A percentile compares a stretch with the other conserved stretches of the same genome.
Conservation (phyloP, 2,888 invertebrate genomes). For the Macrosiphum euphorbiae region DNA sequence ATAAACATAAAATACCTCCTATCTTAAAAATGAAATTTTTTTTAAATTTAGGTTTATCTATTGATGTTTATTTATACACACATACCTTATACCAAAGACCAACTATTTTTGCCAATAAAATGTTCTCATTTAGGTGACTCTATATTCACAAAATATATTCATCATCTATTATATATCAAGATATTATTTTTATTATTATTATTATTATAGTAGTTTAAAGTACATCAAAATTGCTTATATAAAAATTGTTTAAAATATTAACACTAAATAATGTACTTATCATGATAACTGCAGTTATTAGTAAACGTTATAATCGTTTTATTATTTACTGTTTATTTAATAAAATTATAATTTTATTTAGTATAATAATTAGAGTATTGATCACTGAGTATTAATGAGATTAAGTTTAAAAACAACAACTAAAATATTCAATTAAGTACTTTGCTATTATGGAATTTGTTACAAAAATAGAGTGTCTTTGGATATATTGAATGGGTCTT, state of each 20-base stretch:
- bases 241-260: neutral
- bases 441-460: neutral
- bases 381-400: neutral
- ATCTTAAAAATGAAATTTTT: neutral
- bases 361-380: neutral
- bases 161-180: neutral
- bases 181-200: neutral
- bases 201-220: neutral
- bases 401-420: constrained; percentile 9
- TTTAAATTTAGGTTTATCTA: neutral
- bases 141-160: neutral
- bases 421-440: neutral
- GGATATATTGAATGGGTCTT: constrained; percentile 18
- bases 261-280: neutral
- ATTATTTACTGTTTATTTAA: neutral
- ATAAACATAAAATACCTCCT: too few species aligned
- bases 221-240: neutral
- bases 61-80: neutral
- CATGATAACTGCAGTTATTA: too few species aligned
- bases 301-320: neutral
- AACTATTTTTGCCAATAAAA: neutral
- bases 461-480: neutral
- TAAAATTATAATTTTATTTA: neutral
- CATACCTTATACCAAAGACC: neutral
- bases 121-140: neutral